A percentile compares a stretch with the other conserved stretches of the same genome.
These are phyloP conservation scores for Conopomorpha cramerella DNA, from an alignment of 1,140 invertebrate genomes.

Conservation along the genomic window DNA sequence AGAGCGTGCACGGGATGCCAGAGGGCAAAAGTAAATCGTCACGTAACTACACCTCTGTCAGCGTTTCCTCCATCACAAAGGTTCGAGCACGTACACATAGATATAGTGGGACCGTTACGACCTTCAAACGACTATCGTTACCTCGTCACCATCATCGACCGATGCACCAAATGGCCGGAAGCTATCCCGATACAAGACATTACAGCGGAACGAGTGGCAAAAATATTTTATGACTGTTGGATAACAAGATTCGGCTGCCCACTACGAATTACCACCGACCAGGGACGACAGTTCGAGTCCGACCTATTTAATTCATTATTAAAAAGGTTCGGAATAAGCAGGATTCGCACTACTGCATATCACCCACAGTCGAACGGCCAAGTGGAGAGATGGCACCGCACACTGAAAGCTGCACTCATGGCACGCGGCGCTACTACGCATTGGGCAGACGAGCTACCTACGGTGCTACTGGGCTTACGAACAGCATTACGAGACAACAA, in stretches of 20 bases:
- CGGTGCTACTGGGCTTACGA: slow-evolving; percentile 1
- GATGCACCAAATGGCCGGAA: slow-evolving; percentile 53
- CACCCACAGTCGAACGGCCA: slow-evolving; percentile 28
- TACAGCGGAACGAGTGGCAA: slow-evolving; percentile 18
- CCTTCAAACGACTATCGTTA: slow-evolving; percentile 21
- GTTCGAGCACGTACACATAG: slow-evolving; percentile 15
- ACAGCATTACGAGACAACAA: slow-evolving; percentile 7
- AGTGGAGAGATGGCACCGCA: slow-evolving; percentile 25
- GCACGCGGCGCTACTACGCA: slow-evolving; percentile 4
- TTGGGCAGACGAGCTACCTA: background rate
- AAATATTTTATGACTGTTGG: slow-evolving; percentile 13
- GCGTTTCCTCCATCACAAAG: slow-evolving; percentile 9
- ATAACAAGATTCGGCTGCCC: slow-evolving; percentile 17
- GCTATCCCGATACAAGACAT: slow-evolving; percentile 38
- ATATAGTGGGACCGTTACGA: slow-evolving; percentile 14
- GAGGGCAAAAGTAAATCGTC: slow-evolving; percentile 12
- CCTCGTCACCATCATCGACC: slow-evolving; percentile 44
- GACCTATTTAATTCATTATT: slow-evolving; percentile 14
- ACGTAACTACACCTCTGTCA: slow-evolving; percentile 11
- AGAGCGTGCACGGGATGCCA: slow-evolving; percentile 15
- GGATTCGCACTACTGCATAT: slow-evolving; percentile 26
- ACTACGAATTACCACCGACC: slow-evolving; percentile 17
- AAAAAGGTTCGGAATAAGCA: slow-evolving; percentile 11
- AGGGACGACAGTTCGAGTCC: slow-evolving; percentile 28
- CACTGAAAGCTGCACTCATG: slow-evolving; percentile 29